Evolutionary conservation across 2,797 vertebrate genomes (phyloP), one percentile per base, ranked within the genome.

Genomic region (Anableps anableps): DNA sequence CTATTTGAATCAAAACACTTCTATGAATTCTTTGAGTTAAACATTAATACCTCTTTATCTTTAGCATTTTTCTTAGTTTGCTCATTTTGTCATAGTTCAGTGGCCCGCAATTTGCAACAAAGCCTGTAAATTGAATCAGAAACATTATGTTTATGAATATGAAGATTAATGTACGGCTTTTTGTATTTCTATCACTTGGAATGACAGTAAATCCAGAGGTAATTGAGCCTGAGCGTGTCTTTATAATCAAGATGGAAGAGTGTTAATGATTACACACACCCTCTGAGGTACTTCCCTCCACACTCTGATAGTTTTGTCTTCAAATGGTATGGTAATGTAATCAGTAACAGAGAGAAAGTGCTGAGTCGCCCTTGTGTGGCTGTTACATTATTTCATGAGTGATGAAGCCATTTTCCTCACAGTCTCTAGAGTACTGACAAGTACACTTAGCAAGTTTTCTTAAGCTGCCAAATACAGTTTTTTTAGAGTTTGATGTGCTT

Each of bases 271-370:
- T 78, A 81, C 78, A 76, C 84, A 83, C 87, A 73, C 85, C 81
- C 83, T 84, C 53, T 26, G 2, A 36, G 81, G 81, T 72, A 73
- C 77, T 73, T 53, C 29, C 51, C 62, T 76, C 75, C 5, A 11
- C 47, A 19, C 71, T 72, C 75, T 36, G 83, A 78, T 64, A 80
- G 72, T 85, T 89, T 85, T 79, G 73, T 88, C 83, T 89, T 75
- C 76, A 86, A 89, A 89, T 87, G 85, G 81, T 88, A 93, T 91
- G 91, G 85, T 92, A 92, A 93, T 93, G 86, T 82, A 90, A 91
- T 91, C 90, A 91, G 86, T 80, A 81, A 77, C 75, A 70, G 47
- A 64, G 86, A 78, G 83, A 90, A 90, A 88, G 88, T 84, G 90
- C 92, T 91, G 90, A 93, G 81, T 92, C 45, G 64, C 41, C 73